Evolutionary conservation across 1,140 invertebrate species (phyloP).

Genomic region (Drosophila sucinea): DNA sequence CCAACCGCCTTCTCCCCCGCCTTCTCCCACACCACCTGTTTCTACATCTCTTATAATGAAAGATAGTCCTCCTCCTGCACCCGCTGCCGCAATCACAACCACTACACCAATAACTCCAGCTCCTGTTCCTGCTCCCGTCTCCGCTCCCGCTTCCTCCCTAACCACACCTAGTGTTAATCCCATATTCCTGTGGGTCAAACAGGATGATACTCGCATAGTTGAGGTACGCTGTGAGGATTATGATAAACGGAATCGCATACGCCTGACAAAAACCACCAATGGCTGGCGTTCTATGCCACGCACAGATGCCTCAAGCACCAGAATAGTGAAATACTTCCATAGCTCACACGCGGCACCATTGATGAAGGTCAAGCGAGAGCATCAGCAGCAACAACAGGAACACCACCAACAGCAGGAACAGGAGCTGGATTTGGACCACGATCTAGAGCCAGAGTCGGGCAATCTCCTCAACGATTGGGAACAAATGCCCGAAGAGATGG

Average conservation of each 20-base stretch:
- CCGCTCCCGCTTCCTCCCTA: constrained; percentile 8
- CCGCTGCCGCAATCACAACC: background rate
- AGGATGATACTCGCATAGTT: constrained; percentile 89
- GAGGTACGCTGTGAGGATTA: constrained; percentile 93
- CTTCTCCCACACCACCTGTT: background rate
- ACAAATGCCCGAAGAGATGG: constrained; percentile 19
- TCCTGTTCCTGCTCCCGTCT: constrained; percentile 3
- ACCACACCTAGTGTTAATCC: constrained; percentile 87
- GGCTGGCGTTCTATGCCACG: constrained; percentile 92
- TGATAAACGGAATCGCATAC: constrained; percentile 91
- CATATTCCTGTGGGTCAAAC: constrained; percentile 92
- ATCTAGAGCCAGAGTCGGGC: constrained; percentile 14
- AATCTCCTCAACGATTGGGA: constrained; percentile 22
- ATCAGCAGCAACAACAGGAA: constrained; percentile 47
- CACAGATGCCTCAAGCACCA: constrained; percentile 85
- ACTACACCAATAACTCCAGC: background rate
- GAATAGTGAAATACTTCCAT: constrained; percentile 77
- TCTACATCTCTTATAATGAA: background rate
- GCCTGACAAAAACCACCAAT: constrained; percentile 89
- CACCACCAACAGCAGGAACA: constrained; percentile 19
- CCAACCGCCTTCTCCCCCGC: background rate
- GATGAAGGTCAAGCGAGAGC: constrained; percentile 77
- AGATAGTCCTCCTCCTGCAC: background rate
- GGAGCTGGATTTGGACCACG: constrained; percentile 16
- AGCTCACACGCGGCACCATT: constrained; percentile 56